A percentile compares a stretch with the other conserved stretches of the same genome.
phyloP scores from a whole-genome alignment of 2,888 invertebrate genomes.

The Tromatobia lineatoria region DNA sequence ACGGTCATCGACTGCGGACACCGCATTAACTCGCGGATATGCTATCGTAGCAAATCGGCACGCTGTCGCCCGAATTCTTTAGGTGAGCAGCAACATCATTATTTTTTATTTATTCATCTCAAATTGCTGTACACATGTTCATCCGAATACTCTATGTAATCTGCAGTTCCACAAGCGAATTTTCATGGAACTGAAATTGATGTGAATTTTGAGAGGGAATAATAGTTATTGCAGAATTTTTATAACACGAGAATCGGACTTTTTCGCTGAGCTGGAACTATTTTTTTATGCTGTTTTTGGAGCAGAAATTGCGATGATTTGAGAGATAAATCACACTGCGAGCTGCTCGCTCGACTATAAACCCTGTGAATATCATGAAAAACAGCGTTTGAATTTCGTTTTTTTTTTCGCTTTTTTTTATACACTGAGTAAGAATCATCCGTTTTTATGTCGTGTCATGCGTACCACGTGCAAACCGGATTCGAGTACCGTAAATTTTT shows the following conservation, averaged over 20 bases:
- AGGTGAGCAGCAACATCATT: slow-evolving; percentile 74
- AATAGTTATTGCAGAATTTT: too few species aligned
- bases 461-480: slow-evolving; percentile 17
- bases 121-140: background rate
- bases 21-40: slow-evolving; percentile 72
- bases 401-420: background rate
- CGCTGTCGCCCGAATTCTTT: slow-evolving; percentile 80
- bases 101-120: background rate
- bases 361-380: slow-evolving; percentile 4
- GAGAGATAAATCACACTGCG: slow-evolving; percentile 15
- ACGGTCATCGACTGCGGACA: slow-evolving; percentile 28
- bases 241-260: background rate
- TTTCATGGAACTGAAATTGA: too few species aligned
- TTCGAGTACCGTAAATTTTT: slow-evolving; percentile 19
- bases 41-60: slow-evolving; percentile 79
- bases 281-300: background rate
- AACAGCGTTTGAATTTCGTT: slow-evolving; percentile 2
- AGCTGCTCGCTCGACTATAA: slow-evolving; percentile 15
- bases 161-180: background rate
- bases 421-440: background rate
- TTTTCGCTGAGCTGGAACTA: background rate
- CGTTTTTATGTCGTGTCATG: slow-evolving; percentile 16
- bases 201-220: too few species aligned
- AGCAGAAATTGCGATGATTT: background rate
- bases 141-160: background rate